Evolutionary conservation across 2,888 invertebrate genomes (phyloP).

Genomic region (Dastarcus helophoroides): DNA sequence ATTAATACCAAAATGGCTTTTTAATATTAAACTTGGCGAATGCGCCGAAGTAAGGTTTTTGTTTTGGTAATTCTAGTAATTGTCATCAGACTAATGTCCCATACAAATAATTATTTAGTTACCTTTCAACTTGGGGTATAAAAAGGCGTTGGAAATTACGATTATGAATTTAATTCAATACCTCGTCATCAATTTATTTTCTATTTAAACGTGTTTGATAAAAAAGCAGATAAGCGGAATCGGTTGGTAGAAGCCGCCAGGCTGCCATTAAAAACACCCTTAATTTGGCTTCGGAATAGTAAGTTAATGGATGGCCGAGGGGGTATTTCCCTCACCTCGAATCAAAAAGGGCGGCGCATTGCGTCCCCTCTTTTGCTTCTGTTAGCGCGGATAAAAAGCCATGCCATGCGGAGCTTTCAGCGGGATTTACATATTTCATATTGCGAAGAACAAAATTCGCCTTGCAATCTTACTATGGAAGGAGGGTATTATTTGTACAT

Average conservation of each 20-base stretch:
- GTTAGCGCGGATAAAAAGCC: conserved; percentile 11
- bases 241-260: conserved; percentile 30
- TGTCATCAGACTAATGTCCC: no score
- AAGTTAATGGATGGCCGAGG: conserved; percentile 4
- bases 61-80: no score
- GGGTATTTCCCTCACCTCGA: conserved; percentile 6
- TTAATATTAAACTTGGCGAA: no score
- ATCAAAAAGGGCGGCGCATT: conserved; percentile 7
- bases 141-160: no score
- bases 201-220: conserved; percentile 27
- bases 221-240: conserved; percentile 33
- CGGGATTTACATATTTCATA: conserved; percentile 35
- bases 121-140: no score
- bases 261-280: conserved; percentile 27
- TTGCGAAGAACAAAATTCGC: conserved; percentile 30
- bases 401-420: conserved; percentile 26
- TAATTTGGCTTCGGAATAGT: conserved; percentile 7
- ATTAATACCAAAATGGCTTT: no score
- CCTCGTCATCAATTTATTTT: no score
- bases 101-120: no score
- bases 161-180: no score
- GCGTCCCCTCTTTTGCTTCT: conserved; percentile 6
- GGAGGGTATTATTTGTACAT: conserved; percentile 24
- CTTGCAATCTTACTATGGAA: conserved; percentile 30
- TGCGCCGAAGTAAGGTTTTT: no score